phyloP scores from a whole-genome alignment of 1,140 invertebrate genomes.

The Solen grandis region DNA sequence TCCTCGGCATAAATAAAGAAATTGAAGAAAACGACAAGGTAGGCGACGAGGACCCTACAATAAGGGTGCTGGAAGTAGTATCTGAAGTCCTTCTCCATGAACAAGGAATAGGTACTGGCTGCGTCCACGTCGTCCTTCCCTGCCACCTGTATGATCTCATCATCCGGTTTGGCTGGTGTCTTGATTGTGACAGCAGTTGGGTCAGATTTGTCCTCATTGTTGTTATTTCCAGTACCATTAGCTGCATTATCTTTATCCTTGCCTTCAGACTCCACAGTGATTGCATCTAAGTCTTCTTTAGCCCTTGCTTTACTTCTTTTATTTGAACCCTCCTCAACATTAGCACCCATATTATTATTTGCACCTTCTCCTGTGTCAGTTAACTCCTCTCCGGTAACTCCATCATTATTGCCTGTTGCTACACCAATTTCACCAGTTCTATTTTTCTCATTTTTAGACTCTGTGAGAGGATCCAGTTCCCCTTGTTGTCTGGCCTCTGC shows the following conservation, averaged over 20 bases:
- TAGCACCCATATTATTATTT: background rate
- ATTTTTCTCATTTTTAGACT: slow-evolving; percentile 29
- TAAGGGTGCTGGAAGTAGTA: slow-evolving; percentile 85
- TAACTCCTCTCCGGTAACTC: background rate
- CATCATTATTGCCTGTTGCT: background rate
- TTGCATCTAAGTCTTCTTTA: background rate
- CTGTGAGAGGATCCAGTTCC: slow-evolving; percentile 32
- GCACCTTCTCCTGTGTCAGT: background rate
- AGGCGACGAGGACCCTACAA: slow-evolving; percentile 82
- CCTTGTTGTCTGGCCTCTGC: slow-evolving; percentile 14
- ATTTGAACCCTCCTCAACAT: background rate
- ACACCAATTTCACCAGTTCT: background rate
- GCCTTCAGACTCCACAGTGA: slow-evolving; percentile 11
- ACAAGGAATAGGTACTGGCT: slow-evolving; percentile 77
- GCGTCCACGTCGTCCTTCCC: slow-evolving; percentile 68
- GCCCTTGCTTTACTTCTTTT: background rate
- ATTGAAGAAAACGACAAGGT: slow-evolving; percentile 84
- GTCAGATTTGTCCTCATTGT: background rate
- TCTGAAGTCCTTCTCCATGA: slow-evolving; percentile 81
- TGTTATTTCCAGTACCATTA: background rate
- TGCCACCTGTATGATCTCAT: slow-evolving; percentile 30
- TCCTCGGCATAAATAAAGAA: slow-evolving; percentile 85
- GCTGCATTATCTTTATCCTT: background rate
- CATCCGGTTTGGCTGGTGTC: background rate
- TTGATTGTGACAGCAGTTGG: background rate